Evolutionary conservation across 1,140 invertebrate genomes (phyloP), one percentile per base, ranked within the genome.

Genomic region (Drosophila carrolli): DNA sequence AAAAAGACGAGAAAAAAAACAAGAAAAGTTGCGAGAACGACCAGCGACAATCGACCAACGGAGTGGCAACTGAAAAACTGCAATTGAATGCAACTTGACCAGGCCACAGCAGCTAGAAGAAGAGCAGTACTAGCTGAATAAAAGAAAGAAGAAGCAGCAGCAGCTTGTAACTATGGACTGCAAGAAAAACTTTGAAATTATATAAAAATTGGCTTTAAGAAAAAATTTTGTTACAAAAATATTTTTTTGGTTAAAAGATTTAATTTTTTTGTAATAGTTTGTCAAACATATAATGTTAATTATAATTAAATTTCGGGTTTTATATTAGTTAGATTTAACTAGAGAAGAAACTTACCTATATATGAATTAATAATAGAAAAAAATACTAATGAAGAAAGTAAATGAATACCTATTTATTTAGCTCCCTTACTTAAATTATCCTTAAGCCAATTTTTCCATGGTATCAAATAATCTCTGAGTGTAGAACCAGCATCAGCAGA

Each of bases 41-140:
- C 72, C 63, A 74, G 51, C 71, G 73, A 76, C 73, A 76, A 76
- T 67, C 72, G 72, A 62, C 61, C 73, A 76, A 75, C 73, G 78
- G 82, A 75, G 76, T 74, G 82, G 83, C 83, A 88, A 88, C 83
- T 88, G 84, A 79, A 83, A 70, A 83, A 63, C 74, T 77, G 63
- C 75, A 76, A 70, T 68, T 77, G 51, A 71, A 57, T 76, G 73
- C 74, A 77, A 77, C 62, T 76, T 47, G 73, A 75, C 57, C 73
- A 48, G 73, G 73, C 72, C 54, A 75, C 62, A 63, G 51, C 70
- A 9, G 40, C 35, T 41, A 51, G 56, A 58, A 63, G 46, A 65
- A 54, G 57, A 66, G 51, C 37, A 41, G 32, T 16, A 67, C 61
- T 68, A 54, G 65, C 47, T 53, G 38, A 60, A 37, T 19, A 53